Percentiles rank a stretch among this genome's conserved stretches.
Evolutionary conservation across 2,888 invertebrate species (phyloP).

Genomic region (Napeogenes inachia): DNA sequence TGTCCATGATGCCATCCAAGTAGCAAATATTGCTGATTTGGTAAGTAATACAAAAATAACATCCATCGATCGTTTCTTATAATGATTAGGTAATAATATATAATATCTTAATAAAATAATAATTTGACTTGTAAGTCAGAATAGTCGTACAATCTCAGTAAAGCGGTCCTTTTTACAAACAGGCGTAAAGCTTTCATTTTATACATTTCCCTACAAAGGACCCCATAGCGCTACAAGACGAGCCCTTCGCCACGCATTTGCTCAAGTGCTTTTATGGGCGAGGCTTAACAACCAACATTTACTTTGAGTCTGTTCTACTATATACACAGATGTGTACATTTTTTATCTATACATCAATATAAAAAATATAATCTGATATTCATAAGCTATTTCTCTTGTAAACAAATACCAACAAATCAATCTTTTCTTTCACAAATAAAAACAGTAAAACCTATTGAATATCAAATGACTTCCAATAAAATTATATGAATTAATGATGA

Average conservation of each 20-base stretch:
- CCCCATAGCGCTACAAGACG: conserved; percentile 18
- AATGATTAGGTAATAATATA: background rate
- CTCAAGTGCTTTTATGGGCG: conserved; percentile 26
- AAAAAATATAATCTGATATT: background rate
- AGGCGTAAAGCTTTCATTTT: conserved; percentile 11
- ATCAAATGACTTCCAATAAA: too few relatives aligned
- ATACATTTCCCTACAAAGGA: conserved; percentile 21
- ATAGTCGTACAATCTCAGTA: conserved; percentile 11
- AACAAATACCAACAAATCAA: too few relatives aligned
- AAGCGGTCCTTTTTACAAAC: conserved; percentile 20
- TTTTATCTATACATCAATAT: conserved; percentile 2
- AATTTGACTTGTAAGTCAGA: conserved; percentile 4
- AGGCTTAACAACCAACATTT: conserved; percentile 24
- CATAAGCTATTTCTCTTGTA: background rate
- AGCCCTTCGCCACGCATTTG: conserved; percentile 22
- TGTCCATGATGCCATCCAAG: conserved; percentile 96
- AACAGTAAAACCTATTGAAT: too few relatives aligned
- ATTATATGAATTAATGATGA: too few relatives aligned
- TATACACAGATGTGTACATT: conserved; percentile 11
- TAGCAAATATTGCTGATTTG: conserved; percentile 98
- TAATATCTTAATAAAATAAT: background rate
- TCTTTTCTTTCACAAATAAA: too few relatives aligned
- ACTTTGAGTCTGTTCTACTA: conserved; percentile 15
- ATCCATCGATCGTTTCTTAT: background rate
- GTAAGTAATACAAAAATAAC: conserved; percentile 77